Evolutionary conservation across 92 coral and sea anemone species (phyloP).

Genomic region (Porites evermanni): DNA sequence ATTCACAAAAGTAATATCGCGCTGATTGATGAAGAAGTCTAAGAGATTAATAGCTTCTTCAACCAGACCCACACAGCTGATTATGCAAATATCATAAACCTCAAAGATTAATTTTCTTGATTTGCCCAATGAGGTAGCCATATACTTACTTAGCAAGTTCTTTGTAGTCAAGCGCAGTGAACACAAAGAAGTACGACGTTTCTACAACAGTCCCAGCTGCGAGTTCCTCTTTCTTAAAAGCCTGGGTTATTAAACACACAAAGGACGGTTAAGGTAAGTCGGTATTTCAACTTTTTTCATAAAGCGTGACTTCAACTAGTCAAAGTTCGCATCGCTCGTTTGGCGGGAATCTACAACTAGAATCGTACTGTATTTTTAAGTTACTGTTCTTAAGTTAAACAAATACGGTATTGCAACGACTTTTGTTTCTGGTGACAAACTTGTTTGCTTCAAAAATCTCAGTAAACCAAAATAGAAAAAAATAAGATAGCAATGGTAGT

Average conservation of each 20-base stretch:
- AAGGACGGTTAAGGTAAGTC: conserved; percentile 7
- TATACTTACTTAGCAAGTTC: background rate
- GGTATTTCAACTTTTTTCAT: background rate
- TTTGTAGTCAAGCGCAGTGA: background rate
- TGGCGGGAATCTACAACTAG: background rate
- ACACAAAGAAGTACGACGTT: conserved; percentile 5
- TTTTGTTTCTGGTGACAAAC: background rate
- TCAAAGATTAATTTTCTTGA: conserved; percentile 43
- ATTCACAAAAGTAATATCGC: conserved; percentile 42
- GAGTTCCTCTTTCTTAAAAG: background rate
- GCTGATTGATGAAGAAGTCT: conserved; percentile 44
- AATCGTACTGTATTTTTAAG: background rate
- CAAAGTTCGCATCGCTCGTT: background rate
- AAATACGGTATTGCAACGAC: background rate
- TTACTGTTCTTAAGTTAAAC: background rate
- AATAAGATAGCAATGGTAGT: background rate
- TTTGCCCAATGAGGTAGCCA: conserved; percentile 31
- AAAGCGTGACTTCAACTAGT: background rate
- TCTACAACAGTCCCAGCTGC: background rate
- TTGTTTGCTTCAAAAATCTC: background rate
- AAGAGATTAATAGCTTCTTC: conserved; percentile 52
- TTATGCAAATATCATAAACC: conserved; percentile 48
- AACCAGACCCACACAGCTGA: conserved; percentile 43
- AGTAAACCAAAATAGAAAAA: background rate
- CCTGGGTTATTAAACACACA: background rate